Evolutionary conservation across 2,797 vertebrate genomes (phyloP), one percentile per base, ranked within the genome.

Genomic region (Echeneis naucrates): DNA sequence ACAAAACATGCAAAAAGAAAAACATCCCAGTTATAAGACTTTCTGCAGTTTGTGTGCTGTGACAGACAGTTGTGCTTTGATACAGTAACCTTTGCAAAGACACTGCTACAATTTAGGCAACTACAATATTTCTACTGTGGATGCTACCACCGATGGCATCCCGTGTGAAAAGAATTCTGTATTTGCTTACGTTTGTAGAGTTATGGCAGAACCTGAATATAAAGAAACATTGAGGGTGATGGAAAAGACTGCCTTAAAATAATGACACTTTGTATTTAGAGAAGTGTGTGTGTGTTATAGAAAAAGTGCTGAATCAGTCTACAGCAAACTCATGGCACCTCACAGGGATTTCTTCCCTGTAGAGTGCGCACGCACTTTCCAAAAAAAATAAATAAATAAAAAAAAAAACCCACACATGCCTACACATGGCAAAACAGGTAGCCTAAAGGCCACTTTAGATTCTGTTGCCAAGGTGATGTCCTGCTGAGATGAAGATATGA

Each of bases 211-310:
- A 80, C 64, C 53, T 68, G 60, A 79, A 75, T 77, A 76, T 57
- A 23, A 65, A 75, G 71, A 80, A 78, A 80, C 66, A 75, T 30
- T 60, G 50, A 42, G 73, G 59, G 38, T 83, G 74, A 86, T 78
- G 63, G 85, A 86, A 78, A 80, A 64, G 78, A 59, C 74, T 63
- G 72, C 45, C 60, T 48, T 30, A 58, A 67, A 52, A 87, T 77
- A 83, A 87, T 9, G 26, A 73, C 73, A 77, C 60, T 78, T 70
- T 70, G 72, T 80, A 86, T 80, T 71, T 64, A 71, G 33, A 71
- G 53, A 54, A 57, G 55, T 23, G 9, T 54, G n/a, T 53, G 42
- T 51, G 60, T 42, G 67, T 77, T 57, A 61, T 2, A 67, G 24
- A 61, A 56, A 76, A 85, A 78, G 68, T 69, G 81, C 80, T 72